Percentiles rank a stretch among this genome's conserved stretches.
These are phyloP conservation scores for Rhamnusium bicolor DNA, from an alignment of 2,888 invertebrate genomes.

Conservation along the genomic window DNA sequence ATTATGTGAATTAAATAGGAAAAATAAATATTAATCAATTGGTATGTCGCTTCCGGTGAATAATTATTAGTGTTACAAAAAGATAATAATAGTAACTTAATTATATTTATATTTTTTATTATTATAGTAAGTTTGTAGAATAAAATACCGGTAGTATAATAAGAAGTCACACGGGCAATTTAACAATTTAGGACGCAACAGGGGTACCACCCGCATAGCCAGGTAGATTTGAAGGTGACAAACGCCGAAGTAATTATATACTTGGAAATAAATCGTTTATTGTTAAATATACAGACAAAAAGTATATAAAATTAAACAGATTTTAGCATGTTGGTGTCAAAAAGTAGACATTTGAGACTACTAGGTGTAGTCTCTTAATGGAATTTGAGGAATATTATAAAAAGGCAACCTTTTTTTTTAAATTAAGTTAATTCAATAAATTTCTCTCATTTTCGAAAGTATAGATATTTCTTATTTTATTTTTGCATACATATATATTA, in stretches of 20 bases:
- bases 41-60: too few relatives aligned
- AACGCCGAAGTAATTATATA: slow-evolving; percentile 1
- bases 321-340: slow-evolving; percentile 15
- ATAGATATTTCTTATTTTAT: too few relatives aligned
- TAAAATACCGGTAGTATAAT: not conserved
- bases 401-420: too few relatives aligned
- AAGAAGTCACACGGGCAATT: not conserved
- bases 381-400: too few relatives aligned
- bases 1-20: too few relatives aligned
- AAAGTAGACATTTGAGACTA: not conserved
- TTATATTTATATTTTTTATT: not conserved
- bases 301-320: not conserved
- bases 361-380: too few relatives aligned
- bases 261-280: slow-evolving; percentile 3
- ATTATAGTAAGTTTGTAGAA: not conserved
- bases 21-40: too few relatives aligned
- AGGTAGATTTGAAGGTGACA: slow-evolving; percentile 14
- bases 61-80: too few relatives aligned
- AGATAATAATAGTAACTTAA: too few relatives aligned
- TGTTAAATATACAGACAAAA: slow-evolving; percentile 1
- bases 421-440: too few relatives aligned
- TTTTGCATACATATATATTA: too few relatives aligned
- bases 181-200: not conserved
- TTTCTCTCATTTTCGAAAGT: too few relatives aligned
- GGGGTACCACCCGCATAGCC: slow-evolving; percentile 7